Base-by-base conservation (phyloP, 2,888 invertebrate species). In the Desoria tigrina region DNA sequence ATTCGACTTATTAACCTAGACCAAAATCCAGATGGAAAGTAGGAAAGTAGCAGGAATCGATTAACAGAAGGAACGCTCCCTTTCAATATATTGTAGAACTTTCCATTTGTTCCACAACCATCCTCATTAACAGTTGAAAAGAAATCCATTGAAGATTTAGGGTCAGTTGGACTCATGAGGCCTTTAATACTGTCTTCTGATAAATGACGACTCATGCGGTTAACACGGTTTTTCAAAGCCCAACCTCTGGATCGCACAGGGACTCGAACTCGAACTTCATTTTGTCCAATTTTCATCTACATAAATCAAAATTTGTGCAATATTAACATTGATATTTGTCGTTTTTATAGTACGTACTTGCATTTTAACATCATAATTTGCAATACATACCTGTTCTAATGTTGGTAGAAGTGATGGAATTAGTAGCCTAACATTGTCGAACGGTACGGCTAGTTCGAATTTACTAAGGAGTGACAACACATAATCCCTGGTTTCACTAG, bases 11-110 rank as follows among this genome's bases (percentile, higher is more conserved):
- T 90, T 24, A 99, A 85, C 1, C 98, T 84, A 0, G 97, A 91
- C 97, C 98, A 99, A 83, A 99, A 98, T 1, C 98, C 98, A 72
- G 93, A 90, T 1, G 99, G 99, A 79, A 98, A 94, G 82, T 99
- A 99, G 0, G 96, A 94, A 87, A 98, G 89, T 11, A 98, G 85
- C 16, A 99, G 83, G 61, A 97, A 83, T 0, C 94, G 84, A 56
- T 73, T 74, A 1, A 76, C 26, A 11, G 73, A 58, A 1, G 70
- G 68, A 9, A 71, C 51, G 51, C 66, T 65, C 18, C 76, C 74
- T 50, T 69, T 54, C 37, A 68, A 61, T 53, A 65, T 64, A 7
- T 50, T 61, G 37, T 49, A 69, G 27, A 66, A 64, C 14, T 54
- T 66, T 45, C 66, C 68, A 28, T 58, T 61, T 14, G 50, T n/a